Percentiles rank a stretch among this genome's conserved stretches.
Evolutionary conservation across 2,113 vertebrate genomes (phyloP).

Genomic region (Festucalex cinctus): DNA sequence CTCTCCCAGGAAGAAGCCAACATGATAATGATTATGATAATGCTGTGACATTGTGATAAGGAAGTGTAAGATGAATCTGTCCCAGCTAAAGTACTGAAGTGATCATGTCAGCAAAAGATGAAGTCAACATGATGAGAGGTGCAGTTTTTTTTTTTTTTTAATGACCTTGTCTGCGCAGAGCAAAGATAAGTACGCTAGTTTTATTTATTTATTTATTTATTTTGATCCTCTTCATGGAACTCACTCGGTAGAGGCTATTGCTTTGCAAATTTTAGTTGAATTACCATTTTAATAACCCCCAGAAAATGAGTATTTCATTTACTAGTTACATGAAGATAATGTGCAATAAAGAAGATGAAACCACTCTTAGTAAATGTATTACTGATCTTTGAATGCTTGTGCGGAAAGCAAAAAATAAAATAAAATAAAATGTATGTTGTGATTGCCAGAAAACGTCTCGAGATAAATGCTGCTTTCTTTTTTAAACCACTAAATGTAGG

Average conservation of each 20-base stretch:
- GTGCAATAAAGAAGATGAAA: neutral
- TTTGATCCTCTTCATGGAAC: neutral
- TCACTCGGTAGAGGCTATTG: neutral
- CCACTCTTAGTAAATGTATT: neutral
- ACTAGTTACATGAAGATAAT: neutral
- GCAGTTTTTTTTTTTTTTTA: constrained; percentile 18
- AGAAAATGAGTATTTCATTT: neutral
- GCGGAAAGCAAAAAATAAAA: neutral
- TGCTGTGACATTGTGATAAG: constrained; percentile 61
- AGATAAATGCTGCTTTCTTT: neutral
- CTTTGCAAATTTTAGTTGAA: neutral
- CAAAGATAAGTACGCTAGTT: neutral
- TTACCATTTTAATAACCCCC: neutral
- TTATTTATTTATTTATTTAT: neutral
- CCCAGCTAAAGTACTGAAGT: constrained; percentile 29
- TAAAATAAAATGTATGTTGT: neutral
- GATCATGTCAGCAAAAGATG: constrained; percentile 47
- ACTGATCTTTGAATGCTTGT: neutral
- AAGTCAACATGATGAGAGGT: constrained; percentile 40
- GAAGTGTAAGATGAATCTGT: constrained; percentile 54
- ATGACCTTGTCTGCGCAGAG: constrained; percentile 1
- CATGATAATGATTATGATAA: constrained; percentile 67
- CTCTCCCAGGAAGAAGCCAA: constrained; percentile 46
- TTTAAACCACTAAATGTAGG: neutral
- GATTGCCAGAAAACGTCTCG: neutral